These are phyloP conservation scores for Hyphantria cunea DNA, from an alignment of 1,140 invertebrate genomes.

Conservation along the genomic window DNA sequence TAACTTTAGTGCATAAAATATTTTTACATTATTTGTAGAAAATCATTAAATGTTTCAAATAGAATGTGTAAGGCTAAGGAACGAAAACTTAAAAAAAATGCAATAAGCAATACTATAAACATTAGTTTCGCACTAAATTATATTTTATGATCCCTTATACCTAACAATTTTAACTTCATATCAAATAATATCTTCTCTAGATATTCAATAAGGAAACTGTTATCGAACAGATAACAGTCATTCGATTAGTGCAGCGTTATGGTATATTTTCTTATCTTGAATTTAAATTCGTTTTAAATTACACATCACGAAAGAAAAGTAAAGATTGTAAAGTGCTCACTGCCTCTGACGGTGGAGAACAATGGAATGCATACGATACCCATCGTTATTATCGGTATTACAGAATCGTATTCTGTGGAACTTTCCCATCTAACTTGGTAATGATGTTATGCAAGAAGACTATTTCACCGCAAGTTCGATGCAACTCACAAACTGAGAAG, in stretches of 20 bases:
- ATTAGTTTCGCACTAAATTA: too few species aligned
- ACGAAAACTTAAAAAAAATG: too few species aligned
- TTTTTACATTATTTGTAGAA: too few species aligned
- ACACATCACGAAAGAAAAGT: slow-evolving; percentile 20
- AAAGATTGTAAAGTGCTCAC: slow-evolving; percentile 11
- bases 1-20: too few species aligned
- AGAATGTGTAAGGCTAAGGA: too few species aligned
- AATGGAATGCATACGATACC: slow-evolving; percentile 34
- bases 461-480: slow-evolving; percentile 23
- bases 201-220: neutral
- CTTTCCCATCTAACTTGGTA: slow-evolving; percentile 43
- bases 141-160: too few species aligned
- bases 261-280: slow-evolving; percentile 1
- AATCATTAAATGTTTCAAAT: too few species aligned
- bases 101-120: too few species aligned
- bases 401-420: slow-evolving; percentile 34
- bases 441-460: slow-evolving; percentile 38
- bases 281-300: slow-evolving; percentile 7
- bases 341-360: slow-evolving; percentile 33
- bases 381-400: slow-evolving; percentile 36
- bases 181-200: neutral
- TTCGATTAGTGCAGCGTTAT: neutral
- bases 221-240: neutral
- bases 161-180: too few species aligned
- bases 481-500: slow-evolving; percentile 1